Base-by-base conservation (phyloP, 1,140 invertebrate genomes). In the Melitaea cinxia region DNA sequence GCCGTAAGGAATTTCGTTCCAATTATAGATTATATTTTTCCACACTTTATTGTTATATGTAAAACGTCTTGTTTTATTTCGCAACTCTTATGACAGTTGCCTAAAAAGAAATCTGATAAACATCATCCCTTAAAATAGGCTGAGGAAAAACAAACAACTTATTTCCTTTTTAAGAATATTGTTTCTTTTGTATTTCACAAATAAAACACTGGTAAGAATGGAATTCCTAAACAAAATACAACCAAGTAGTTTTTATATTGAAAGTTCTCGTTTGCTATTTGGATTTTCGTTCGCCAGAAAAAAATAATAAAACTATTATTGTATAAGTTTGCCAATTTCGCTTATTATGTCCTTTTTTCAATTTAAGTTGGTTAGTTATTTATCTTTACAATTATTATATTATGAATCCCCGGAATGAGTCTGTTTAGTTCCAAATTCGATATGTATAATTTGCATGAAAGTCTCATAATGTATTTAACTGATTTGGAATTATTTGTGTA, bases 141-240 rank as follows among this genome's bases (percentile, higher is more conserved):
- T 47, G 12, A 47, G 42, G 42, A 23, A 47, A 45, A 47, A 21
- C 42, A 47, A 47, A 47, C 42, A 21, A 47, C 42, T 47, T 14
- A 47, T 47, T 47, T 47, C 19, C 17, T 47, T 23, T 47, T 47
- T 47, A 47, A 47, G 42, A 47, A 47, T 47, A 47, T 47, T 47
- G 42, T 47, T 47, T n/a, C 42, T 47, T 47, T 47, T 47, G 42
- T 47, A 23, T 23, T 47, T 23, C 19, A 23, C 19, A 10, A 47
- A 47, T 47, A 47, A 47, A 47, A 47, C 4, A 47, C 42, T 47
- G 42, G 21, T 19, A 47, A 21, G 42, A 19, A 23, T 47, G 17
- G 19, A 47, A 47, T 47, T 23, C 10, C 19, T 47, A 17, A 21
- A 47, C 42, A 23, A 23, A 45, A 23, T 47, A 47, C 23, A 19